phyloP scores from a whole-genome alignment of 2,113 vertebrate species.

The Anoplopoma fimbria region DNA sequence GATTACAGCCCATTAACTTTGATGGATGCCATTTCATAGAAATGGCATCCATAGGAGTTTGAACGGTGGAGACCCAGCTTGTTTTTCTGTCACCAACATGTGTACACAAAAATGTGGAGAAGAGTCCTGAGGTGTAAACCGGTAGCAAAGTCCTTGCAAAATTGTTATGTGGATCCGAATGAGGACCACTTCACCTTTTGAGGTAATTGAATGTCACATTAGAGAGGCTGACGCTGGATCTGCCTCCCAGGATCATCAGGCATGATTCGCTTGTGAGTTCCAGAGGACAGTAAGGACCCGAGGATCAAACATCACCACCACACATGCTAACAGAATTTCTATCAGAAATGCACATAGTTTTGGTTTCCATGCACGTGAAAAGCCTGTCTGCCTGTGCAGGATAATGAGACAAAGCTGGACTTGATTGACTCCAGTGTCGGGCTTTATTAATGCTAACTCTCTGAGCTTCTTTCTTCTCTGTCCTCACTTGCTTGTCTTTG shows the following conservation, averaged over 20 bases:
- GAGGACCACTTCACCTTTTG: conserved; percentile 60
- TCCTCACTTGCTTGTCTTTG: conserved; percentile 43
- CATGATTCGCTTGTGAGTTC: conserved; percentile 29
- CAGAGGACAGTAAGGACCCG: conserved; percentile 33
- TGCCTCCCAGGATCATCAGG: conserved; percentile 7
- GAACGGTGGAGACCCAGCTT: conserved; percentile 38
- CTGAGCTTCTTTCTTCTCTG: conserved; percentile 34
- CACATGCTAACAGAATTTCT: conserved; percentile 10
- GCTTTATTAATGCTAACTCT: conserved; percentile 61
- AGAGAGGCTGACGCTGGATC: conserved; percentile 19
- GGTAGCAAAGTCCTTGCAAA: conserved; percentile 33
- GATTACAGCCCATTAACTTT: conserved; percentile 82
- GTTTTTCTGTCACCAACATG: conserved; percentile 61
- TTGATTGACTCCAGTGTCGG: conserved; percentile 55
- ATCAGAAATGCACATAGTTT: conserved; percentile 38
- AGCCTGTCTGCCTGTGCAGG: conserved; percentile 21
- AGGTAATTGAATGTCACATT: conserved; percentile 69
- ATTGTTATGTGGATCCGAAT: conserved; percentile 53
- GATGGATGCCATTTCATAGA: conserved; percentile 75
- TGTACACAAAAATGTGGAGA: conserved; percentile 34
- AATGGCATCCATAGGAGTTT: conserved; percentile 62
- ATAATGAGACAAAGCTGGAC: conserved; percentile 35
- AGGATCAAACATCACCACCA: conserved; percentile 16
- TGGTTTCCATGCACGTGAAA: conserved; percentile 21
- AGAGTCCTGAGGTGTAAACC: conserved; percentile 5